A percentile compares a stretch with the other conserved stretches of the same genome.
Conservation (phyloP, 2,888 invertebrate species). For the Heliconius ethilla region DNA sequence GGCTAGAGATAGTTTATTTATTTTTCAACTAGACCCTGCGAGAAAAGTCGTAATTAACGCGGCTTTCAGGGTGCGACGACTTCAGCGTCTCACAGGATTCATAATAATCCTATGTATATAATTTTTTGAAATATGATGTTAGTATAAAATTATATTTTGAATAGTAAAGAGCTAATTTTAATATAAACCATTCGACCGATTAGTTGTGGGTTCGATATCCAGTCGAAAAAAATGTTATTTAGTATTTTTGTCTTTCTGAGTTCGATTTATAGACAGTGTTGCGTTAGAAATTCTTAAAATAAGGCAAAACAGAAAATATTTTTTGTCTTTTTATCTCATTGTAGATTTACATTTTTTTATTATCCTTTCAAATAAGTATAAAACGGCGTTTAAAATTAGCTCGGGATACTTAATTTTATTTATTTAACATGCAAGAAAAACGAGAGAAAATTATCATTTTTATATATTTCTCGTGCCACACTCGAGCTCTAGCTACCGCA, state of each 20-base stretch:
- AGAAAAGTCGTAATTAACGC: conserved; percentile 70
- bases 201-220: no score
- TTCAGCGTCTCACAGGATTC: conserved; percentile 57
- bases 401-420: not conserved
- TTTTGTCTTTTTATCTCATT: not conserved
- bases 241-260: not conserved
- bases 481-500: not conserved
- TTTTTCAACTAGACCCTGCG: conserved; percentile 58
- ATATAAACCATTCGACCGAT: no score
- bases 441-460: conserved; percentile 29
- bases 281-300: not conserved
- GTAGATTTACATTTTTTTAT: not conserved
- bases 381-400: not conserved
- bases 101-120: conserved; percentile 55
- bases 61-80: conserved; percentile 56
- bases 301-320: not conserved
- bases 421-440: conserved; percentile 34
- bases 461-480: conserved; percentile 20
- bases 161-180: not conserved
- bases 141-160: not conserved
- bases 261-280: not conserved
- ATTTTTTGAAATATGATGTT: not conserved
- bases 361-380: not conserved
- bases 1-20: conserved; percentile 52
- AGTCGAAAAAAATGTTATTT: not conserved